phyloP scores from a whole-genome alignment of 2,797 vertebrate genomes.

The Vipera ursinii region DNA sequence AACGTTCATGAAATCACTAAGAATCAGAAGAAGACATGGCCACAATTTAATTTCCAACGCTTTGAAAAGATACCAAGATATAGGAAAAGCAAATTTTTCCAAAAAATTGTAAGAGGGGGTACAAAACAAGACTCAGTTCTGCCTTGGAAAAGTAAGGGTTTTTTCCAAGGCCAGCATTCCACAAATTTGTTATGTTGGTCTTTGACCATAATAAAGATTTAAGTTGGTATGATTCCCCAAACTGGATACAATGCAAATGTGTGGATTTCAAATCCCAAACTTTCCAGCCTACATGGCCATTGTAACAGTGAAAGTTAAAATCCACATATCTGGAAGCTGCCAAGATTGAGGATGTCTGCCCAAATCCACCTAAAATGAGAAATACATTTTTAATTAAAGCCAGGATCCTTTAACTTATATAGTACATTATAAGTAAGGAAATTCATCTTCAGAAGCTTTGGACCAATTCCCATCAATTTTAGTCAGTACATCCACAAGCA shows the following conservation, averaged over 20 bases:
- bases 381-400: neutral
- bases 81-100: neutral
- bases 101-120: neutral
- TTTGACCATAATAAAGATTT: neutral
- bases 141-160: neutral
- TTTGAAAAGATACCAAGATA: neutral
- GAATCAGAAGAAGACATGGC: neutral
- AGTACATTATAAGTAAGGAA: neutral
- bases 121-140: neutral
- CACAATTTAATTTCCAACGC: neutral
- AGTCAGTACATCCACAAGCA: neutral
- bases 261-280: neutral
- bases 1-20: neutral
- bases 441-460: neutral
- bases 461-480: neutral
- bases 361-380: neutral
- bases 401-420: neutral
- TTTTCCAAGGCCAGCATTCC: neutral
- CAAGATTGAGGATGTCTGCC: neutral
- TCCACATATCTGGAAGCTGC: neutral
- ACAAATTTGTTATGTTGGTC: neutral
- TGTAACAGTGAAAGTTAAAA: neutral
- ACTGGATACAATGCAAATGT: neutral
- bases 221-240: neutral
- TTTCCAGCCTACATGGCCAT: neutral